Conservation (phyloP, 2,888 invertebrate species). For the Heteromurus nitidus region DNA sequence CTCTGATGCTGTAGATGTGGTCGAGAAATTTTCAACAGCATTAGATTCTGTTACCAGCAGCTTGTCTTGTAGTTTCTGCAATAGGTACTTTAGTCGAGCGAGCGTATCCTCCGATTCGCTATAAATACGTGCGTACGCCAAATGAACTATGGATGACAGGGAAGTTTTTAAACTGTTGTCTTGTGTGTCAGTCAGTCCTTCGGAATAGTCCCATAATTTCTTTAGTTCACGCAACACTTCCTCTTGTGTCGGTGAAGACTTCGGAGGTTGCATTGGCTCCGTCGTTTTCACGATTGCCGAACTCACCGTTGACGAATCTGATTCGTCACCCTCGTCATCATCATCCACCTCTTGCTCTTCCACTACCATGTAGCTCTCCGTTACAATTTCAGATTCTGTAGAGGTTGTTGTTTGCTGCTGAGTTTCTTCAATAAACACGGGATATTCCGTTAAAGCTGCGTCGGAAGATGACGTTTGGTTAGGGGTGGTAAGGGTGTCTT, state of each 20-base stretch:
- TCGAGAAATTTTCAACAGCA: slow-evolving; percentile 29
- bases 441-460: slow-evolving; percentile 43
- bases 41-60: slow-evolving; percentile 50
- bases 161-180: slow-evolving; percentile 60
- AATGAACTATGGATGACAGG: slow-evolving; percentile 67
- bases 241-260: slow-evolving; percentile 61
- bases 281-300: slow-evolving; percentile 48
- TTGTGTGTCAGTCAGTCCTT: slow-evolving; percentile 58
- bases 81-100: slow-evolving; percentile 62
- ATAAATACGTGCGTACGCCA: slow-evolving; percentile 69
- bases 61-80: slow-evolving; percentile 59
- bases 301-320: slow-evolving; percentile 36
- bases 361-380: slow-evolving; percentile 49
- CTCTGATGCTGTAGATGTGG: slow-evolving; percentile 31
- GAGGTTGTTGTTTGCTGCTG: slow-evolving; percentile 28
- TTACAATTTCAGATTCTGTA: slow-evolving; percentile 18
- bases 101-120: slow-evolving; percentile 66
- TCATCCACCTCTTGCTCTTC: slow-evolving; percentile 55
- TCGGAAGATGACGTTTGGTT: not conserved
- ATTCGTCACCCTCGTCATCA: slow-evolving; percentile 25
- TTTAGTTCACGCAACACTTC: slow-evolving; percentile 68
- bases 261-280: slow-evolving; percentile 51
- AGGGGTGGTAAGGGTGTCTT: not conserved
- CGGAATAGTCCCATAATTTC: slow-evolving; percentile 68
- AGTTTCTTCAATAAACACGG: slow-evolving; percentile 47